A percentile compares a stretch with the other conserved stretches of the same genome.
These are phyloP conservation scores for Bombus pyrosoma DNA, from an alignment of 1,140 invertebrate genomes.

Conservation along the genomic window DNA sequence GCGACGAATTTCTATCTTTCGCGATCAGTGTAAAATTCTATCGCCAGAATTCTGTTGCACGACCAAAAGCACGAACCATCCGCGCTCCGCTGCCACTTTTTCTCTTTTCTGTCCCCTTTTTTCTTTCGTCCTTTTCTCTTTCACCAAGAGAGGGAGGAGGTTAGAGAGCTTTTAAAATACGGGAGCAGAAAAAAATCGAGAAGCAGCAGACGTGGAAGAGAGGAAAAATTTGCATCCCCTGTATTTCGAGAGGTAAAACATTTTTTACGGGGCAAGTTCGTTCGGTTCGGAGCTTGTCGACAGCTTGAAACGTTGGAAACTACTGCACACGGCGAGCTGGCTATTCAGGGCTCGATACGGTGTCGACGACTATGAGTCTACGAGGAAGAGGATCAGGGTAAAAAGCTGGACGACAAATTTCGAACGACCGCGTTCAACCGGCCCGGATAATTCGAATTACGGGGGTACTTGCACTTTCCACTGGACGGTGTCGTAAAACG, in stretches of 20 bases:
- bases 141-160: neutral
- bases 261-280: slow-evolving; percentile 24
- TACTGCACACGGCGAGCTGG: neutral
- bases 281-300: neutral
- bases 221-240: neutral
- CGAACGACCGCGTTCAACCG: neutral
- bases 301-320: neutral
- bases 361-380: too few relatives aligned
- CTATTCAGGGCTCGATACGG: neutral
- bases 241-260: slow-evolving; percentile 15
- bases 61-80: neutral
- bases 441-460: slow-evolving; percentile 11
- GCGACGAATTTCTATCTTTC: neutral
- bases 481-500: neutral
- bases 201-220: neutral
- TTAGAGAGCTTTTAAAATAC: slow-evolving; percentile 15
- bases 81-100: too few relatives aligned
- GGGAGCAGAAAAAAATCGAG: neutral
- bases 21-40: neutral
- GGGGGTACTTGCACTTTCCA: neutral
- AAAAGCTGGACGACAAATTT: slow-evolving; percentile 2
- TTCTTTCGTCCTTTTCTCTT: neutral
- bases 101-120: neutral
- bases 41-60: neutral
- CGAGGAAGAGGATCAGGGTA: neutral